phyloP scores from a whole-genome alignment of 2,113 vertebrate species.

The Recurvirostra avosetta region DNA sequence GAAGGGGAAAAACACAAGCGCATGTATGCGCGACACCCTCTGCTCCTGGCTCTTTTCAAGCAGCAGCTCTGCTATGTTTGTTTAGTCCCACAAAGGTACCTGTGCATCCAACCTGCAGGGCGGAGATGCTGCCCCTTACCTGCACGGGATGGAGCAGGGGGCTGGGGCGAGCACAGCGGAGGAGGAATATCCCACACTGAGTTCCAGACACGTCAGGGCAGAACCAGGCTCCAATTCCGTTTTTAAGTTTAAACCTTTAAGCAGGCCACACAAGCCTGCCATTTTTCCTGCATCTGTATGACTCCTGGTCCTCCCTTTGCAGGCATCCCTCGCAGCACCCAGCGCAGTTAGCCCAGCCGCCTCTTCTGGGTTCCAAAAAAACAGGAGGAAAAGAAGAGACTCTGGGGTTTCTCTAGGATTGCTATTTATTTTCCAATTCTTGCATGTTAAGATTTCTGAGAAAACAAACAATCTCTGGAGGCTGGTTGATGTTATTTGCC shows the following conservation, averaged over 20 bases:
- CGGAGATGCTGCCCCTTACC: not conserved
- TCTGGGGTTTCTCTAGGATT: not conserved
- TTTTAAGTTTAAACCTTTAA: not conserved
- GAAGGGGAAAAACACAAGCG: not conserved
- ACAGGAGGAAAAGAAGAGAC: not conserved
- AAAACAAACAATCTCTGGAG: slow-evolving; percentile 15
- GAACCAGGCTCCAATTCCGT: not conserved
- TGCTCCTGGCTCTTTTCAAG: not conserved
- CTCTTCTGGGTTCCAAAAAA: not conserved
- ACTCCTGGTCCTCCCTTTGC: not conserved
- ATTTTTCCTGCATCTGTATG: not conserved
- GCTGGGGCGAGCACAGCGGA: rapidly evolving
- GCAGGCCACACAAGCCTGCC: not conserved
- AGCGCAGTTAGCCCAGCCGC: not conserved
- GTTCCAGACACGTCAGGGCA: not conserved
- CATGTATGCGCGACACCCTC: not conserved
- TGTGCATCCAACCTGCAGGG: not conserved
- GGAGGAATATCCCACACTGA: not conserved
- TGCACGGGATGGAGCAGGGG: rapidly evolving
- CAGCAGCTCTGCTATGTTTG: not conserved
- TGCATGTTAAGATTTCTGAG: not conserved
- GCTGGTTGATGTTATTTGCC: not conserved
- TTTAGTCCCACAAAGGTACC: not conserved
- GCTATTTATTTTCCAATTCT: slow-evolving; percentile 26
- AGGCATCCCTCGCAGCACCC: not conserved